Conservation (phyloP, 2,888 invertebrate species). For the Eupeodes latifasciatus region DNA sequence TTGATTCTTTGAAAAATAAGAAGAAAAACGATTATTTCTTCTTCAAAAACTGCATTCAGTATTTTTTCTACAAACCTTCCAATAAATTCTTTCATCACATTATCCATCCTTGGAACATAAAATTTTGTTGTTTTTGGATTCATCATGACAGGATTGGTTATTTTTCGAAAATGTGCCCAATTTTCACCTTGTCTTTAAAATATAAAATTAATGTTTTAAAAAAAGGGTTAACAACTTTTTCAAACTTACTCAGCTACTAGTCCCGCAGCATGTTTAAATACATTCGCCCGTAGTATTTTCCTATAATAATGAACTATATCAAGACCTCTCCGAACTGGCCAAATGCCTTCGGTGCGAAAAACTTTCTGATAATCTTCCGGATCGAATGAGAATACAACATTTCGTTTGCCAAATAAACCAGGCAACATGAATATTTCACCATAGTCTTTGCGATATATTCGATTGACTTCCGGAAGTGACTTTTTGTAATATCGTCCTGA, state of each 20-base stretch:
- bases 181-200: constrained; percentile 86
- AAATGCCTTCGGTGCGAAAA: constrained; percentile 77
- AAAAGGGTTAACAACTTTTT: too few species aligned
- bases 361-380: constrained; percentile 85
- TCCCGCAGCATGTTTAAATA: constrained; percentile 77
- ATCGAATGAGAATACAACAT: constrained; percentile 84
- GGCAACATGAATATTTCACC: constrained; percentile 83
- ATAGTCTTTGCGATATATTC: constrained; percentile 77
- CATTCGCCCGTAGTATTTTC: constrained; percentile 79
- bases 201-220: constrained; percentile 61
- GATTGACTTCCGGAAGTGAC: constrained; percentile 51
- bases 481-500: constrained; percentile 65
- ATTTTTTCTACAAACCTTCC: constrained; percentile 23
- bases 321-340: constrained; percentile 80
- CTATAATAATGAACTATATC: constrained; percentile 83
- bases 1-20: constrained; percentile 77
- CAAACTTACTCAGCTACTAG: constrained; percentile 77
- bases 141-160: constrained; percentile 88
- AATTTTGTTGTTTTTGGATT: constrained; percentile 86
- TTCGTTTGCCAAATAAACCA: constrained; percentile 79
- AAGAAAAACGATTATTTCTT: not conserved
- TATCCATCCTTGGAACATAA: constrained; percentile 84
- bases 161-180: constrained; percentile 88
- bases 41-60: not conserved
- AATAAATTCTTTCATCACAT: constrained; percentile 82